Conservation (phyloP, 1,140 invertebrate species). For the Portunus trituberculatus region DNA sequence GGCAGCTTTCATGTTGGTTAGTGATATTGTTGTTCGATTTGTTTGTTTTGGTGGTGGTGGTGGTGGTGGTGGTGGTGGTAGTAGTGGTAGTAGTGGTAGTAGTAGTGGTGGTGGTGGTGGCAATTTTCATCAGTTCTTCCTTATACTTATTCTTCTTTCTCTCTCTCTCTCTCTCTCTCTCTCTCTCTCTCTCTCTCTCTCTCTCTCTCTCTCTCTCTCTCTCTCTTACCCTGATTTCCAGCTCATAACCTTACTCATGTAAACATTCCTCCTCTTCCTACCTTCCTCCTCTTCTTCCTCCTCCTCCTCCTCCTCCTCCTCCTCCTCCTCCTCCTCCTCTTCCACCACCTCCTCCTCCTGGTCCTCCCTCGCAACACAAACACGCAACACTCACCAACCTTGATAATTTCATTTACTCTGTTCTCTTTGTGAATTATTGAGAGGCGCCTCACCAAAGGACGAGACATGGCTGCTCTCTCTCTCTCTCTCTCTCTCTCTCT, state of each 20-base stretch:
- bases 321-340: not conserved
- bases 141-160: not conserved
- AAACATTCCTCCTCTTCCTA: not conserved
- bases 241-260: not conserved
- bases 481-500: not conserved
- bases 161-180: not conserved
- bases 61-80: no score
- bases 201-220: not conserved
- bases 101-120: not conserved
- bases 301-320: not conserved
- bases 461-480: not conserved
- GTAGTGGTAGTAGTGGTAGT: not conserved
- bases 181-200: not conserved
- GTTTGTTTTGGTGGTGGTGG: no score
- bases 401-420: constrained; percentile 57
- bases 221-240: not conserved
- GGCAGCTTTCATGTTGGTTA: no score
- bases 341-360: not conserved
- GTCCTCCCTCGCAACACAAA: not conserved
- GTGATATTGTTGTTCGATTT: no score
- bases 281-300: not conserved
- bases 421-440: constrained; percentile 62
- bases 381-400: not conserved
- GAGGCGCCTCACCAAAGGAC: constrained; percentile 4
- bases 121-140: not conserved